These are phyloP conservation scores for Cataglyphis hispanica DNA, from an alignment of 1,140 invertebrate species.

Conservation along the genomic window DNA sequence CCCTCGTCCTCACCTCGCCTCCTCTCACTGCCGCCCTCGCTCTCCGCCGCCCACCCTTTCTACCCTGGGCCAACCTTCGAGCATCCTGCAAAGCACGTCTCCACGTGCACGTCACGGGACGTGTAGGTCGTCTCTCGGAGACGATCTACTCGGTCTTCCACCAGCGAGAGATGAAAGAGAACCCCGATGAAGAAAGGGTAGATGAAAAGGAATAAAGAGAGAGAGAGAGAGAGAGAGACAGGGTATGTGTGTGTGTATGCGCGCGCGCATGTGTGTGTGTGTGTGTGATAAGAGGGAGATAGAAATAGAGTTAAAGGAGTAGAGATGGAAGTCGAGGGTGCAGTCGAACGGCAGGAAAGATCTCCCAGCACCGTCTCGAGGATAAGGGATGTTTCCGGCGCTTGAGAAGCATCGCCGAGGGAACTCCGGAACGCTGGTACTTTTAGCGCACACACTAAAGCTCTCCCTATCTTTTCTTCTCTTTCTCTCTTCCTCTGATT, in stretches of 20 bases:
- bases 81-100: constrained; percentile 69
- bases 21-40: constrained; percentile 25
- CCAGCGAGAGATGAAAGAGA: constrained; percentile 30
- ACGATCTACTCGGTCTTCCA: constrained; percentile 64
- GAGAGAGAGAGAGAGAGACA: constrained; percentile 16
- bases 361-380: constrained; percentile 70
- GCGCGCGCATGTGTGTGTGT: too few relatives aligned
- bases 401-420: constrained; percentile 71
- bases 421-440: constrained; percentile 65
- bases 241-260: too few relatives aligned
- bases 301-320: constrained; percentile 44
- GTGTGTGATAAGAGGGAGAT: background rate
- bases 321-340: constrained; percentile 63
- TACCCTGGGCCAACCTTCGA: constrained; percentile 70
- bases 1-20: constrained; percentile 55
- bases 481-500: constrained; percentile 62
- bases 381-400: constrained; percentile 77
- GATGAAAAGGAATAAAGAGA: constrained; percentile 15
- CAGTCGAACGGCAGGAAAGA: constrained; percentile 72
- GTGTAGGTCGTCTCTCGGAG: constrained; percentile 76
- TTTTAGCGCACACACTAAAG: constrained; percentile 42
- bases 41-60: constrained; percentile 51
- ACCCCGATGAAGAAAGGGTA: constrained; percentile 51
- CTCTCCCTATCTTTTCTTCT: background rate
- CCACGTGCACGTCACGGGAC: constrained; percentile 76